A percentile compares a stretch with the other conserved stretches of the same genome.
Evolutionary conservation across 2,113 vertebrate species (phyloP).

Genomic region (Oenanthe melanoleuca): DNA sequence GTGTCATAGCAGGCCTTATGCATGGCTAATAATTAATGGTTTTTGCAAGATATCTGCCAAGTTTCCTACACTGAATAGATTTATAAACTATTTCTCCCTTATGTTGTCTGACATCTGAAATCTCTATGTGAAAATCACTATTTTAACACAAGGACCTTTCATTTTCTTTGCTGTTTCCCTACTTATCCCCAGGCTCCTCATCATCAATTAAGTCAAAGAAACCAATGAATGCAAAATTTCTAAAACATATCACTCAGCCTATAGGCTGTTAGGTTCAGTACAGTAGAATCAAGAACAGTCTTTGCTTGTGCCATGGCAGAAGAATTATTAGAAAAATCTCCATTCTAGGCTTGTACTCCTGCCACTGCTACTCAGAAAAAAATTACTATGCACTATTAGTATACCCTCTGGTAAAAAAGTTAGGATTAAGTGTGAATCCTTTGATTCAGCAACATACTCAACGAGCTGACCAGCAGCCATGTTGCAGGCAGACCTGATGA

Average conservation of each 20-base stretch:
- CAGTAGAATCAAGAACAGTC: neutral
- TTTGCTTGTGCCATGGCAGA: neutral
- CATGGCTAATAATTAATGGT: neutral
- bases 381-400: too few relatives aligned
- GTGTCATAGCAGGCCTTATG: neutral
- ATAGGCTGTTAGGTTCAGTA: neutral
- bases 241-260: neutral
- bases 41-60: neutral
- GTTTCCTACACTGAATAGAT: neutral
- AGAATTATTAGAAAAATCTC: neutral
- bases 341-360: neutral
- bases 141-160: neutral
- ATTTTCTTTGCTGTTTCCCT: neutral
- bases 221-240: neutral
- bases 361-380: neutral
- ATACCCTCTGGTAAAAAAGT: neutral
- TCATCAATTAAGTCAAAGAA: neutral
- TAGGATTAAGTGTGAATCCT: neutral
- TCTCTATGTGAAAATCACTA: neutral
- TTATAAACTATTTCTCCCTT: neutral
- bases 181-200: neutral
- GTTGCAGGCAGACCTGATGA: neutral
- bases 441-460: neutral
- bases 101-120: neutral
- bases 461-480: neutral